Evolutionary conservation across 2,888 invertebrate genomes (phyloP).

Genomic region (Creontiades dilutus): DNA sequence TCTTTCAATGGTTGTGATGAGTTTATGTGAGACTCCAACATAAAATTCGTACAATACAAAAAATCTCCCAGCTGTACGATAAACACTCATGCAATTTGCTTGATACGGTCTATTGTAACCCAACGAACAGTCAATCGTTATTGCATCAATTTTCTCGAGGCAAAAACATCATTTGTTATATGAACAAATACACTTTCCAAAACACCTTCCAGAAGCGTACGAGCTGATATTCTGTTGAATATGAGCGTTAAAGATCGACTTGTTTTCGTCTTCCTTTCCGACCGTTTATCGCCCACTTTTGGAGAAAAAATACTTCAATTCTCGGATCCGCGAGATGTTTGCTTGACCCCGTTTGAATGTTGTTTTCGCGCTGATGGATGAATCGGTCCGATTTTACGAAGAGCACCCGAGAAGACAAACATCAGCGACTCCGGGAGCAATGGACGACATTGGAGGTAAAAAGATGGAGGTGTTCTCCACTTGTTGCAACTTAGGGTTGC

Average conservation of each 20-base stretch:
- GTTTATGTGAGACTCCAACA: no score
- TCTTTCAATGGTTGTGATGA: no score
- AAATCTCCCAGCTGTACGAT: no score
- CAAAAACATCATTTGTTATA: no score
- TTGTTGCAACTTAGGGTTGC: no score
- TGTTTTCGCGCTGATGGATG: conserved; percentile 25
- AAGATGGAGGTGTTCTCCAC: no score
- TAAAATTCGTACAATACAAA: no score
- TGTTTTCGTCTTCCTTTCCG: background rate
- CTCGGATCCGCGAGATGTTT: background rate
- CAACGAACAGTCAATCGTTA: no score
- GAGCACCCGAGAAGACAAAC: background rate
- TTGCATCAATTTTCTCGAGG: no score
- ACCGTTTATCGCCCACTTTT: background rate
- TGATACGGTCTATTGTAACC: no score
- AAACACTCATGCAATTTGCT: no score
- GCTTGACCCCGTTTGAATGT: conserved; percentile 27
- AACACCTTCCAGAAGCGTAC: background rate
- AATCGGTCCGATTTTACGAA: background rate
- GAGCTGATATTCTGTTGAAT: background rate
- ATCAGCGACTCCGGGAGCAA: background rate
- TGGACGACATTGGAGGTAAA: no score
- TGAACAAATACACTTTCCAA: background rate
- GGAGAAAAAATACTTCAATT: conserved; percentile 13
- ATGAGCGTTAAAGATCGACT: background rate